Percentiles rank a stretch among this genome's conserved stretches.
These are phyloP conservation scores for Eretmocerus hayati DNA, from an alignment of 2,888 invertebrate species.

Conservation along the genomic window DNA sequence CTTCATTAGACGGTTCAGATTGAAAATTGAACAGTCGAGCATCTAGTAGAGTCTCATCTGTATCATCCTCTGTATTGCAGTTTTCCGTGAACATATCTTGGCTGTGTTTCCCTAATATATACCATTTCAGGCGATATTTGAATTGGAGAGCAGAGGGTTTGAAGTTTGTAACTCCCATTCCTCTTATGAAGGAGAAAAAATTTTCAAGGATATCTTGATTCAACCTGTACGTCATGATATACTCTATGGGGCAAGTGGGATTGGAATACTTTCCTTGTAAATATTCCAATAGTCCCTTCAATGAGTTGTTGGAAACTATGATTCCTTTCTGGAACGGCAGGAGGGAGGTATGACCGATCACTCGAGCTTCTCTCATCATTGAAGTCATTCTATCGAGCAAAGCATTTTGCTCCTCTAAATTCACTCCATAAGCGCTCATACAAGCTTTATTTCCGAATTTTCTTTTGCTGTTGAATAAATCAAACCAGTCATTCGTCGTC, in stretches of 20 bases:
- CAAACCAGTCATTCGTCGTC: conserved; percentile 9
- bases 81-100: neutral
- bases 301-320: neutral
- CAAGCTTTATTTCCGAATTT: neutral
- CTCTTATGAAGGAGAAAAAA: conserved; percentile 30
- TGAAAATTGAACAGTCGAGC: too few relatives aligned
- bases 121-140: conserved; percentile 4
- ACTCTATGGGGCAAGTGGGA: neutral
- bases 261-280: conserved; percentile 1
- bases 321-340: conserved; percentile 4
- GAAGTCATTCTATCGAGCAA: neutral
- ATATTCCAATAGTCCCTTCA: neutral
- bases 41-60: neutral
- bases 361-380: neutral
- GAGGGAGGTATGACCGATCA: neutral
- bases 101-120: conserved; percentile 2
- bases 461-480: conserved; percentile 3
- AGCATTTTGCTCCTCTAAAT: neutral
- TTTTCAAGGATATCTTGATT: conserved; percentile 27
- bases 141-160: conserved; percentile 1
- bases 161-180: conserved; percentile 22
- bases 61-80: neutral
- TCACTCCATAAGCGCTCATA: neutral
- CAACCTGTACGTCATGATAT: conserved; percentile 7
- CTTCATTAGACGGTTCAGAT: too few relatives aligned